phyloP scores from a whole-genome alignment of 2,888 invertebrate species.

The Pemphredon lugubris region DNA sequence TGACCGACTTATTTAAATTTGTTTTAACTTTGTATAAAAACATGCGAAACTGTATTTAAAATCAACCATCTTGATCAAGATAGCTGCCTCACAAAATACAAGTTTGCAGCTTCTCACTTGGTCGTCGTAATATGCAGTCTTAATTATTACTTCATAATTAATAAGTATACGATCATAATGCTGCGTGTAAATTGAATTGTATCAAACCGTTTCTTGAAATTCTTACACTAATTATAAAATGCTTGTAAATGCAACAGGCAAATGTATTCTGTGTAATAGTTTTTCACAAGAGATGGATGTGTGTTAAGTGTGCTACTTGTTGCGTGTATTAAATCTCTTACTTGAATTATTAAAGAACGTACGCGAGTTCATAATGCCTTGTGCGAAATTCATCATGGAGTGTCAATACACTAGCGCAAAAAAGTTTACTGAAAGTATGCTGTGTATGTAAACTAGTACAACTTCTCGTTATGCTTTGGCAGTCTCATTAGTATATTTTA shows the following conservation, averaged over 20 bases:
- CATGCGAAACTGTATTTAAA: slow-evolving; percentile 23
- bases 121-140: slow-evolving; percentile 31
- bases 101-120: slow-evolving; percentile 36
- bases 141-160: slow-evolving; percentile 15
- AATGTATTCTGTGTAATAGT: neutral
- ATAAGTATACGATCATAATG: neutral
- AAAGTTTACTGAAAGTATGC: slow-evolving; percentile 46
- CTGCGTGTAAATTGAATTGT: slow-evolving; percentile 6
- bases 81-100: slow-evolving; percentile 38
- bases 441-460: slow-evolving; percentile 51
- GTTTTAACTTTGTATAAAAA: slow-evolving; percentile 13
- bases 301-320: no score
- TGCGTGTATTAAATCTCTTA: no score
- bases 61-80: no score
- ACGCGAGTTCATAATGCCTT: no score
- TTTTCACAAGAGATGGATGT: neutral
- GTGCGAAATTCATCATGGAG: no score
- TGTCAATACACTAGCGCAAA: slow-evolving; percentile 21
- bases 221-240: slow-evolving; percentile 15
- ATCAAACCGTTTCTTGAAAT: slow-evolving; percentile 16
- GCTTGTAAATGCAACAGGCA: slow-evolving; percentile 31
- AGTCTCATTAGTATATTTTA: slow-evolving; percentile 51
- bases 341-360: no score
- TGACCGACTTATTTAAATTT: no score
- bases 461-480: slow-evolving; percentile 64